Evolutionary conservation across 1,140 invertebrate genomes (phyloP), one percentile per base, ranked within the genome.

Genomic region (Ctenoplectra terminalis): DNA sequence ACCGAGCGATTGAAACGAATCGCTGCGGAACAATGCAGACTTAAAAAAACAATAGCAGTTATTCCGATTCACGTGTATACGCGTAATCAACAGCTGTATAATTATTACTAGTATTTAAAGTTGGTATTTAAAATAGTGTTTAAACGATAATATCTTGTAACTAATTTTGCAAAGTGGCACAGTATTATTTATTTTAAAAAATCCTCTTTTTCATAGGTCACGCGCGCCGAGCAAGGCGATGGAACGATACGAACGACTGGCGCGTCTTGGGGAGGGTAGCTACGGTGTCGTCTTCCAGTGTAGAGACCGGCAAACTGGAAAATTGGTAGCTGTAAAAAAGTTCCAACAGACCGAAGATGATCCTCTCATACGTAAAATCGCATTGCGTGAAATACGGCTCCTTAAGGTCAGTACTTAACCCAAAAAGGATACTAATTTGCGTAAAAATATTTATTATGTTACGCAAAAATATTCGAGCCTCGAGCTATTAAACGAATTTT

Each of bases 201-300:
- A 69, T 74, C 48, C 8, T 63, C 43, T 82, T 87, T 72, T 78
- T 89, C 88, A 29, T 91, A 97, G 97, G 94, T 96, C 97, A 88
- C 95, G 97, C 90, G 97, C 96, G 71, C 96, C 97, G 88, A 97
- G 97, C 90, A 97, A 97, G 92, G 96, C 96, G 87, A 99, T 99
- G 99, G 99, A 99, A 94, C 97, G 99, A 77, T 99, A 99, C 94
- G 99, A 99, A 94, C 99, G 98, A 94, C 94, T 99, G 26, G 96
- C 96, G 60, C 99, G 99, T 90, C 96, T 99, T 52, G 99, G 99
- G 79, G 99, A 99, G 95, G 99, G 99, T 73, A 99, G 98, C 58
- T 99, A 99, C 93, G 99, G 99, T 13, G 96, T 99, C 76, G 99
- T 99, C 64, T 99, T 99, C 95, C 99, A 99, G 93, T 99, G 99